Percentiles rank a stretch among this genome's conserved stretches.
phyloP scores from a whole-genome alignment of 2,797 vertebrate genomes.

The Onychomys arenicola region DNA sequence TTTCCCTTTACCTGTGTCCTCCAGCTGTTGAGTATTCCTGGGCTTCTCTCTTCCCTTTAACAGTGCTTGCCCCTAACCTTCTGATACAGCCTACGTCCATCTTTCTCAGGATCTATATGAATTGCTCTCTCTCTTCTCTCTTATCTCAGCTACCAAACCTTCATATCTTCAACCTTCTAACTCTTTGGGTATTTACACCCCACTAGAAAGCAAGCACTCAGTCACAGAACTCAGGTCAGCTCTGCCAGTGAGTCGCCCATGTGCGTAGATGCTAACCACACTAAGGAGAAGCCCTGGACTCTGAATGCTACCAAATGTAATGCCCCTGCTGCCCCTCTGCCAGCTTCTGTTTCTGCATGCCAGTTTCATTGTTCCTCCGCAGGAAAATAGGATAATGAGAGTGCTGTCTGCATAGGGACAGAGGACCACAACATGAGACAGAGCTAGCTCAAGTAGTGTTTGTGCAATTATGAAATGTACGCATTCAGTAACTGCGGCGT shows the following conservation, averaged over 20 bases:
- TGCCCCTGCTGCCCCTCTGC: background rate
- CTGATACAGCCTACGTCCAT: background rate
- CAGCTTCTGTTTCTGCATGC: background rate
- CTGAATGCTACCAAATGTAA: background rate
- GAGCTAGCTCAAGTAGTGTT: background rate
- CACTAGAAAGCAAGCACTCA: background rate
- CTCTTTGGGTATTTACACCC: background rate
- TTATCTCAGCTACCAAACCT: background rate
- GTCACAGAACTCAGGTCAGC: background rate
- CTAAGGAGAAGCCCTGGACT: too few relatives aligned
- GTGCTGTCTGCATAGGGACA: fast-evolving
- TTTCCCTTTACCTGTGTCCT: background rate
- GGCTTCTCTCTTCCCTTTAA: background rate
- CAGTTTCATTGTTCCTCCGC: background rate
- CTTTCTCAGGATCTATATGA: background rate
- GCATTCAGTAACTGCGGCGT: background rate
- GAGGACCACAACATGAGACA: background rate
- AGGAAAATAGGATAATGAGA: background rate
- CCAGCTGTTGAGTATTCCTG: background rate
- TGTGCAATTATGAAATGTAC: background rate
- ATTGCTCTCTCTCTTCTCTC: background rate
- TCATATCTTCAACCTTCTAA: background rate
- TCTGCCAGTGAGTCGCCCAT: fast-evolving
- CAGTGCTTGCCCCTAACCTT: background rate
- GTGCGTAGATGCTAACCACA: background rate